phyloP scores from a whole-genome alignment of 2,113 vertebrate genomes.

The Rallus limicola region DNA sequence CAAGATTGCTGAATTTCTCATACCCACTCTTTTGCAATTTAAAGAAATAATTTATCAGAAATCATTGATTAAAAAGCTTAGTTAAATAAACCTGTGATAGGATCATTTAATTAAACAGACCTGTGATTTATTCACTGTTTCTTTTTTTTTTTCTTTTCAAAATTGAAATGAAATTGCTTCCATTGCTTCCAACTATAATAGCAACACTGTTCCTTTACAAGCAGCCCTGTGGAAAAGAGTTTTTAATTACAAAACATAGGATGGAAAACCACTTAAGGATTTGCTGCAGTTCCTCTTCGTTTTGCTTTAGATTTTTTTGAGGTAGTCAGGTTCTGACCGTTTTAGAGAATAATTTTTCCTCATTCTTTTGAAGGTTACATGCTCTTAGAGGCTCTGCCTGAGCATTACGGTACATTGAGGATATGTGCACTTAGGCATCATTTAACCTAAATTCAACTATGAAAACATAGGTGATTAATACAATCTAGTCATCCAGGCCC shows the following conservation, averaged over 20 bases:
- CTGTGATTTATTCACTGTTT: not conserved
- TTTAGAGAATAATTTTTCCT: not conserved
- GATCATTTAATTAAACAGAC: not conserved
- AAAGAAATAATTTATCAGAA: not conserved
- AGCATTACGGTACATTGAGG: not conserved
- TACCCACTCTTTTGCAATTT: not conserved
- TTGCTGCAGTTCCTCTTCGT: not conserved
- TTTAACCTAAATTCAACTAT: not conserved
- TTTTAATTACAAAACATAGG: not conserved
- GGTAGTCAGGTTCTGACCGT: not conserved
- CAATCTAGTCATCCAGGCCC: not conserved
- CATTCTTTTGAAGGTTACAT: not conserved
- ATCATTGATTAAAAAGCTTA: not conserved
- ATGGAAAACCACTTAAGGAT: not conserved
- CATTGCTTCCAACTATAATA: not conserved
- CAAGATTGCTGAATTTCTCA: not conserved
- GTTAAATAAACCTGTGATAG: not conserved
- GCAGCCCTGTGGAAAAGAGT: not conserved
- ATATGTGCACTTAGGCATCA: rapidly evolving
- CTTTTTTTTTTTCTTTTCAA: not conserved
- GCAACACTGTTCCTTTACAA: not conserved
- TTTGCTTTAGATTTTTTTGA: not conserved
- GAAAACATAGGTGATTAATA: not conserved
- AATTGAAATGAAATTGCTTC: not conserved
- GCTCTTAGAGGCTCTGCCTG: not conserved